Conservation (phyloP, 2,888 invertebrate genomes). For the Idaea dimidiata region DNA sequence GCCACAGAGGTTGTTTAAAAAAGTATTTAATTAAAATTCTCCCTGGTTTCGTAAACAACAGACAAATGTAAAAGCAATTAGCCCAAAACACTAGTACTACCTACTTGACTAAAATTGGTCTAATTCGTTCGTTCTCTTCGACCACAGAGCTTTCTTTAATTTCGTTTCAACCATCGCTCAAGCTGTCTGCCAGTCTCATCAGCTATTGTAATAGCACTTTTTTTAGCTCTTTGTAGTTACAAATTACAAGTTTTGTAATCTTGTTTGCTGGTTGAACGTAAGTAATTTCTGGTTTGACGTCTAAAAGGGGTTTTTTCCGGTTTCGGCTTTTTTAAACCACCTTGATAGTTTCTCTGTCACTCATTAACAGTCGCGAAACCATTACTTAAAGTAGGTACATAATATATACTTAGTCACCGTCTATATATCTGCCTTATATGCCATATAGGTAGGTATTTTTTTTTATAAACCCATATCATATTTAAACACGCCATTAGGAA, state of each 20-base stretch:
- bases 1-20: background rate
- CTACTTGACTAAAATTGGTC: constrained; percentile 10
- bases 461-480: too few species aligned
- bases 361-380: too few species aligned
- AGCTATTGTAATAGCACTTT: background rate
- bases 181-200: constrained; percentile 31
- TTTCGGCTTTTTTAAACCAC: too few species aligned
- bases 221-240: background rate
- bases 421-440: too few species aligned
- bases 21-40: background rate
- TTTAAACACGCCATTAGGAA: too few species aligned
- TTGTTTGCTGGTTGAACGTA: background rate
- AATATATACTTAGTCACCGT: too few species aligned
- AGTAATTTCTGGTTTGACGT: too few species aligned
- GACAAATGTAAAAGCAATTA: constrained; percentile 17
- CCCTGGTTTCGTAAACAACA: background rate
- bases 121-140: constrained; percentile 5
- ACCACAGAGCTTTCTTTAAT: constrained; percentile 46
- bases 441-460: too few species aligned
- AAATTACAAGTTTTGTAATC: background rate
- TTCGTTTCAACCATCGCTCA: constrained; percentile 48
- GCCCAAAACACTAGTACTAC: constrained; percentile 6
- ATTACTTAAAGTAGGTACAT: too few species aligned
- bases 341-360: too few species aligned
- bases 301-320: too few species aligned